Evolutionary conservation across 2,113 vertebrate species (phyloP).

Genomic region (Cynoglossus semilaevis): DNA sequence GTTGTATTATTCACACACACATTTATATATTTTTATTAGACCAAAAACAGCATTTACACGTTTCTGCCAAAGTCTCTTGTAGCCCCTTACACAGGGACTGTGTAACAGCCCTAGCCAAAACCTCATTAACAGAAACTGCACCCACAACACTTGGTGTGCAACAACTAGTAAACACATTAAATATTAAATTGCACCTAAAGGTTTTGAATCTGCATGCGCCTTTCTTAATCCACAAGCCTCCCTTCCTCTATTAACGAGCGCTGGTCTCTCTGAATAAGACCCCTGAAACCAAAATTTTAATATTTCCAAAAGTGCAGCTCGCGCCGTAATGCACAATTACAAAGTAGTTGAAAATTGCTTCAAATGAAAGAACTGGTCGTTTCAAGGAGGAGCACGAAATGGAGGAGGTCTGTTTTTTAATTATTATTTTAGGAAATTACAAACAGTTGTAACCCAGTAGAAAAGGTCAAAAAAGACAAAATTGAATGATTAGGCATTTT

Average conservation of each 20-base stretch:
- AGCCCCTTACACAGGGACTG: neutral
- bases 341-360: constrained; percentile 8
- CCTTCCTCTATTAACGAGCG: constrained; percentile 29
- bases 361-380: neutral
- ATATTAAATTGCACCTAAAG: constrained; percentile 74
- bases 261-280: constrained; percentile 27
- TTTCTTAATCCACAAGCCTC: constrained; percentile 57
- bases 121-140: constrained; percentile 62
- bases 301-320: constrained; percentile 28
- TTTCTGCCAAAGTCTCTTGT: too few relatives aligned
- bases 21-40: too few relatives aligned
- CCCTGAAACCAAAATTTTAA: constrained; percentile 36
- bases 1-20: too few relatives aligned
- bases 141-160: constrained; percentile 60
- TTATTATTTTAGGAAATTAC: too few relatives aligned
- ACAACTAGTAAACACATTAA: constrained; percentile 76
- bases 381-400: neutral
- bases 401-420: neutral
- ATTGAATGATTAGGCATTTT: too few relatives aligned
- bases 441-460: too few relatives aligned
- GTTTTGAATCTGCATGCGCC: constrained; percentile 56
- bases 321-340: constrained; percentile 6
- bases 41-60: too few relatives aligned
- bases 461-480: too few relatives aligned
- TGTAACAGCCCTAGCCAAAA: constrained; percentile 51